Conservation (phyloP, 2,113 vertebrate genomes). For the Nymphicus hollandicus region DNA sequence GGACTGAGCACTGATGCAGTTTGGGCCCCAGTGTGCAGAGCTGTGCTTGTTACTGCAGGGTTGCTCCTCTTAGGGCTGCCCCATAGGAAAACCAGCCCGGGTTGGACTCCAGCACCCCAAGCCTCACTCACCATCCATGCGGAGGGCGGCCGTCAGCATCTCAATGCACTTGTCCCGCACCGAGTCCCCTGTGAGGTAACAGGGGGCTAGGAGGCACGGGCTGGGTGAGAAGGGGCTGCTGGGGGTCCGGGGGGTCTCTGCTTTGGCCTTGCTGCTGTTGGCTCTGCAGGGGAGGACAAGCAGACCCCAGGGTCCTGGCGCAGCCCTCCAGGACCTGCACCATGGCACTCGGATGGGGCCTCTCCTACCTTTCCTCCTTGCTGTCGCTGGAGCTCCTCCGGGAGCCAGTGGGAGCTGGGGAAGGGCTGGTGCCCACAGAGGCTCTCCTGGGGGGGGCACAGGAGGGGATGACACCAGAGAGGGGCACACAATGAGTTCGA, state of each 20-base stretch:
- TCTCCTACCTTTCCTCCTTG: constrained; percentile 74
- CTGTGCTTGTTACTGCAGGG: not conserved
- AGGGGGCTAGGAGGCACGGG: constrained; percentile 71
- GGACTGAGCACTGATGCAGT: not conserved
- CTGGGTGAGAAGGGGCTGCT: constrained; percentile 79
- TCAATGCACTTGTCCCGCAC: constrained; percentile 95
- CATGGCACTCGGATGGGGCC: rapidly evolving
- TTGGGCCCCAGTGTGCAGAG: rapidly evolving
- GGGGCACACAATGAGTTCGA: rapidly evolving
- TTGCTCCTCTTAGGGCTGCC: not conserved
- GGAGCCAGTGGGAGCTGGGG: constrained; percentile 45
- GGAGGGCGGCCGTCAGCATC: constrained; percentile 88
- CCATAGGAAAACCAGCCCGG: not conserved
- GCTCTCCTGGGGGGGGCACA: constrained; percentile 66
- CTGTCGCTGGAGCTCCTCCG: constrained; percentile 75
- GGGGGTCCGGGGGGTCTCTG: constrained; percentile 78
- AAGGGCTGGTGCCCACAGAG: constrained; percentile 66
- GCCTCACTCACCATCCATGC: constrained; percentile 81
- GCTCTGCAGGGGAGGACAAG: constrained; percentile 12
- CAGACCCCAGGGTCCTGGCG: rapidly evolving
- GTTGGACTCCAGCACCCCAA: not conserved
- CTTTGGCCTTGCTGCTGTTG: constrained; percentile 77
- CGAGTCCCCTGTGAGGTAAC: constrained; percentile 85
- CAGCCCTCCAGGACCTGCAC: no score
- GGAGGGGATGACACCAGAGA: not conserved